Evolutionary conservation across 2,888 invertebrate genomes (phyloP), one percentile per base, ranked within the genome.

Genomic region (Antheraea yamamai): DNA sequence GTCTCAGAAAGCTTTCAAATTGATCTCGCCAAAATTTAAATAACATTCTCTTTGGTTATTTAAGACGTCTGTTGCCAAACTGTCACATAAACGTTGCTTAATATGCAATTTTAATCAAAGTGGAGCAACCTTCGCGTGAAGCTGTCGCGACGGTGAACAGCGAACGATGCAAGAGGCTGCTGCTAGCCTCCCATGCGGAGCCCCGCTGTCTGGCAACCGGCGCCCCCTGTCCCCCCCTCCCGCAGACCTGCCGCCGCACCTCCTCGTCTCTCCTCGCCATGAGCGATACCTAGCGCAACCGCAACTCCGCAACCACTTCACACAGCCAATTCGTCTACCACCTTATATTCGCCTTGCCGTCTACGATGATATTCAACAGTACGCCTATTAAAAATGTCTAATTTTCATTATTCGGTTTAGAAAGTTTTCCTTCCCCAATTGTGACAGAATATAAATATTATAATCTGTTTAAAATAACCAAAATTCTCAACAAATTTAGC

Each of bases 201-300:
- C 95, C 95, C 91, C 95, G 95, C 95, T 95, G 95, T 95, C 95
- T 95, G 95, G 92, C 93, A 88, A 91, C 88, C 88, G 86, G 81
- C 84, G 85, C 86, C 84, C 86, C 83, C 84, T 82, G 78, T 79
- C 79, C 83, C 80, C 80, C 81, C 80, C 78, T 83, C 79, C 77
- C 35, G 7, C 35, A 39, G 35, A 78, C 79, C 78, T 81, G 76
- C 81, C 78, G 79, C 83, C 80, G 78, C 81, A 78, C 80, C 47
- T 47, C 47, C 47, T 47, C 82, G 81, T 78, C 76, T 78, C 84
- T 81, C 81, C 82, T 80, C 80, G 81, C 84, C 84, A 83, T 83
- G 83, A 80, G 84, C 86, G 85, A 85, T 88, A 87, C 88, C 88
- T 89, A 91, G 88, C 89, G 87, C 92, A 89, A 89, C 91, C 90